phyloP scores from a whole-genome alignment of 2,797 vertebrate genomes.

The Lindbergichthys nudifrons region DNA sequence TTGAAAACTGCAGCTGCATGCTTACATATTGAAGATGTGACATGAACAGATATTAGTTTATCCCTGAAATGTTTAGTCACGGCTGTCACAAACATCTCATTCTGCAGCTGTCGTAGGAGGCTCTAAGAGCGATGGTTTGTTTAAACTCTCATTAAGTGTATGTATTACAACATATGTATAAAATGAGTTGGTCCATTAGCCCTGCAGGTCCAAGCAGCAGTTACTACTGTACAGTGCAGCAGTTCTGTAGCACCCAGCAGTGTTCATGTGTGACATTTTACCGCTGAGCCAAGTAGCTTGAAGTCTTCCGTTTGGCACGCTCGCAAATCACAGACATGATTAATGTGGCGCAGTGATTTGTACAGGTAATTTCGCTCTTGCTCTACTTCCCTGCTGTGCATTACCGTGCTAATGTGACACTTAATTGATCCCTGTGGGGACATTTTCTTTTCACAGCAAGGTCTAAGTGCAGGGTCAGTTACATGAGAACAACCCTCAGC shows the following conservation, averaged over 20 bases:
- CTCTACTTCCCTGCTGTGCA: slow-evolving; percentile 65
- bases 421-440: slow-evolving; percentile 75
- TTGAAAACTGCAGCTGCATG: not conserved
- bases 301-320: slow-evolving; percentile 33
- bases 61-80: not conserved
- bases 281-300: slow-evolving; percentile 41
- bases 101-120: not conserved
- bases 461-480: slow-evolving; percentile 69
- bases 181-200: not conserved
- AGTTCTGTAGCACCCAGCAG: slow-evolving; percentile 23
- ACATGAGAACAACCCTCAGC: slow-evolving; percentile 48
- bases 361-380: slow-evolving; percentile 64
- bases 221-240: slow-evolving; percentile 7
- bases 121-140: not conserved
- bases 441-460: slow-evolving; percentile 57
- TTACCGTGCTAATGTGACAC: slow-evolving; percentile 73
- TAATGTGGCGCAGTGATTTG: slow-evolving; percentile 63
- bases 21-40: too few relatives aligned
- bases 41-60: not conserved
- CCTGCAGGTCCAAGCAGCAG: slow-evolving; percentile 12
- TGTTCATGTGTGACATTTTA: slow-evolving; percentile 52
- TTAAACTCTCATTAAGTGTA: not conserved
- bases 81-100: not conserved
- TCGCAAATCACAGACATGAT: slow-evolving; percentile 61
- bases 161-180: not conserved